A percentile compares a stretch with the other conserved stretches of the same genome.
These are phyloP conservation scores for Chrysolina oricalcia DNA, from an alignment of 2,888 invertebrate species.

Conservation along the genomic window DNA sequence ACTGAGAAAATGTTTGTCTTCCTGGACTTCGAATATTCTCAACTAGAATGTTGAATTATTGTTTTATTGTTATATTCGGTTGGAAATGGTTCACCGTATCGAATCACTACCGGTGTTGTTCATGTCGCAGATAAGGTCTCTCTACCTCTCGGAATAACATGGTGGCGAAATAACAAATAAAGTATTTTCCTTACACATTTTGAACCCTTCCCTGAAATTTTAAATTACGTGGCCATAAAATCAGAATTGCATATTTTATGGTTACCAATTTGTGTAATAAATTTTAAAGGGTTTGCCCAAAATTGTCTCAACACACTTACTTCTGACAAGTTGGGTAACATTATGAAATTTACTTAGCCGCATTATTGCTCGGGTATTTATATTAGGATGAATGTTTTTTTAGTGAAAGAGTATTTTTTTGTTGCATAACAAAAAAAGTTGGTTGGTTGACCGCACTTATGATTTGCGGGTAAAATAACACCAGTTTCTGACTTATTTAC, in stretches of 20 bases:
- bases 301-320: conserved; percentile 9
- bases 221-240: conserved; percentile 18
- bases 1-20: too few relatives aligned
- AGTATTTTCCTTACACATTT: neutral
- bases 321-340: neutral
- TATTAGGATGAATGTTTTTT: neutral
- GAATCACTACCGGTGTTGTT: neutral
- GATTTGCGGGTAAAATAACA: neutral
- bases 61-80: neutral
- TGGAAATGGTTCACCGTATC: neutral
- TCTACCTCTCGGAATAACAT: conserved; percentile 6
- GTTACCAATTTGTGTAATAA: conserved; percentile 36
- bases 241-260: conserved; percentile 32
- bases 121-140: conserved; percentile 2
- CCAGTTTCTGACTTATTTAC: too few relatives aligned
- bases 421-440: neutral
- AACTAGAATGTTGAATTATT: neutral
- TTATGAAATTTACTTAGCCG: neutral
- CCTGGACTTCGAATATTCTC: neutral
- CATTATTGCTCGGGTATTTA: neutral
- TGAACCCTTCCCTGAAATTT: conserved; percentile 31
- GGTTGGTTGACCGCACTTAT: neutral
- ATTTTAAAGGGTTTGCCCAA: conserved; percentile 30
- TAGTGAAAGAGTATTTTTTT: neutral
- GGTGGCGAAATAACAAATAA: neutral